Conservation (phyloP, 1,140 invertebrate species). For the Ips typographus region DNA sequence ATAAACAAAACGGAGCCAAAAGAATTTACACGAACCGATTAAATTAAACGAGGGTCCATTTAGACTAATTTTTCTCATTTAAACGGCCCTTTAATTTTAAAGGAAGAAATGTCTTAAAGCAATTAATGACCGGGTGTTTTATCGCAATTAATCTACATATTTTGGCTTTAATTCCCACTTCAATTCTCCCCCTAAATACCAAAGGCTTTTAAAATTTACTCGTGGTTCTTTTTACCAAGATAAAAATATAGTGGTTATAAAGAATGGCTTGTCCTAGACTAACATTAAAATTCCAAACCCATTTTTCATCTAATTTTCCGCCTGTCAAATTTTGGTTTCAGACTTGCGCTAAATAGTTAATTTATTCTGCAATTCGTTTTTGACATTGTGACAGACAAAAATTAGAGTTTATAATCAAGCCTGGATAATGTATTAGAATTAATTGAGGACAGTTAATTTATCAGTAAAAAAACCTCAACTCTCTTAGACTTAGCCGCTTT, state of each 20-base stretch:
- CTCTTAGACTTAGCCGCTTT: neutral
- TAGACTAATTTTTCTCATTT: constrained; percentile 1
- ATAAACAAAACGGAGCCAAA: neutral
- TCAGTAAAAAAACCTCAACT: constrained; percentile 8
- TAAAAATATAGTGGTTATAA: too few species aligned
- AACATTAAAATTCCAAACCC: neutral
- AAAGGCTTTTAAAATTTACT: too few species aligned
- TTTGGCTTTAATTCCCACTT: neutral
- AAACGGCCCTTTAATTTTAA: neutral
- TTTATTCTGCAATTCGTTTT: constrained; percentile 1
- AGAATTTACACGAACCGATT: neutral
- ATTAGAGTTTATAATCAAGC: too few species aligned
- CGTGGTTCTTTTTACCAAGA: too few species aligned
- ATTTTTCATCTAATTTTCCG: neutral
- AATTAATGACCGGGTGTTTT: neutral
- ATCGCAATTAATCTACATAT: neutral
- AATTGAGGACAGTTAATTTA: constrained; percentile 20
- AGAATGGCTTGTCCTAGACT: too few species aligned
- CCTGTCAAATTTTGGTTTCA: neutral
- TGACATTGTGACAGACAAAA: too few species aligned
- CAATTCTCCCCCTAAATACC: too few species aligned
- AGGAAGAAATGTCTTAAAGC: neutral
- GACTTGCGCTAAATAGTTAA: constrained; percentile 10
- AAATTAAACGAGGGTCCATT: constrained; percentile 1
- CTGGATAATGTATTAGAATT: neutral